Base-by-base conservation (phyloP, 2,113 vertebrate genomes). In the Plecotus auritus region DNA sequence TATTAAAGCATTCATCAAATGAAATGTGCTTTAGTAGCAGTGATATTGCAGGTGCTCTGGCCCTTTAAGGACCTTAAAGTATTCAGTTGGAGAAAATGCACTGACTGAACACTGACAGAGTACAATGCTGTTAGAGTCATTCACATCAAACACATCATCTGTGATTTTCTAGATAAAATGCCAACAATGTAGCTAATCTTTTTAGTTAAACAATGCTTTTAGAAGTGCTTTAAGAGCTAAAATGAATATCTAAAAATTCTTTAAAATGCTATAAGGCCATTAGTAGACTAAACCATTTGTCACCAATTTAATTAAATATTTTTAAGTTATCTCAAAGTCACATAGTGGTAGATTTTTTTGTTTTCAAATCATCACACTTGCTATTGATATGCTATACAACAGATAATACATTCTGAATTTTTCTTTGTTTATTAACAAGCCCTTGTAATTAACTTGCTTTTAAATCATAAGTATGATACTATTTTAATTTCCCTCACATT, bases 381-480 rank as follows among this genome's bases (percentile, higher is more conserved):
- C 96, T 98, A 98, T 96, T 97, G 98, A 98, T 98, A 98, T 1
- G 89, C 97, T 97, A 97, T 96, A 97, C 96, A 98, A 98, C 97
- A 98, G 98, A 98, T 98, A 98, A 98, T 98, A 98, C 98, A 98
- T 96, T 97, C 97, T 92, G 98, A 97, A 98, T 97, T 98, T 98
- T 98, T 97, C 98, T 98, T 98, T 99, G 98, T 99, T 99, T 99
- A 99, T 99, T 99, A 99, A 98, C 98, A 98, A 98, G 98, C 98
- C 98, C 98, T 98, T 98, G 97, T 98, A 99, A 99, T 99, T 99
- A 98, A 99, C 98, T 98, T 98, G 98, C 98, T 98, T 99, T 99
- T 99, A 99, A 99, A 99, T 98, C 98, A 98, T 98, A 99, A 98
- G 98, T 99, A 98, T 99, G 98, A 99, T 98, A 98, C 98, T 99